Conservation (phyloP, 2,113 vertebrate genomes). For the Smithornis capensis region DNA sequence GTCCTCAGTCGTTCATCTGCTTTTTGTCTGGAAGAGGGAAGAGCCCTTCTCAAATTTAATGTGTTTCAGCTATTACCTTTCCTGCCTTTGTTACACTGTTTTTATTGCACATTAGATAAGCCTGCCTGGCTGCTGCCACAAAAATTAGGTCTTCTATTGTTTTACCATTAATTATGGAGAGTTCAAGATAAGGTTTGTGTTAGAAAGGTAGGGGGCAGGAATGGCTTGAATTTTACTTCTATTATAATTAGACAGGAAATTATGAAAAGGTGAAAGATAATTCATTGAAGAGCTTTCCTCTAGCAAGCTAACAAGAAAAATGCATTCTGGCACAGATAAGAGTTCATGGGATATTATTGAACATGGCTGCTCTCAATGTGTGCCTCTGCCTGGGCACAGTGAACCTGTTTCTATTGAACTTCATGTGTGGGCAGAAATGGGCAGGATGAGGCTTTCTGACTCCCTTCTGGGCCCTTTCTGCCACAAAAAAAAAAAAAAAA, state of each 20-base stretch:
- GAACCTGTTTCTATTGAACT: rapidly evolving
- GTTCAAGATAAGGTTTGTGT: constrained; percentile 47
- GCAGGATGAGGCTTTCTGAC: not conserved
- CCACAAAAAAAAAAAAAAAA: not conserved
- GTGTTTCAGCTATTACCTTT: not conserved
- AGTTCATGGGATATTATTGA: not conserved
- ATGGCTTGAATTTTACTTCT: constrained; percentile 6
- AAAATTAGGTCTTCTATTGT: constrained; percentile 53
- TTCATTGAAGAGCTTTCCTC: not conserved
- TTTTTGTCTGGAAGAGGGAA: not conserved
- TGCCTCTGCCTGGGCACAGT: not conserved
- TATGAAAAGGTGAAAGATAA: constrained; percentile 44
- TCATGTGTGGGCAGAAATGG: not conserved
- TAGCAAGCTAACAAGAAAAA: not conserved
- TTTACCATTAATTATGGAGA: constrained; percentile 47
- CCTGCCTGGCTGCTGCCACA: constrained; percentile 9
- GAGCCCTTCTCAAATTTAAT: not conserved
- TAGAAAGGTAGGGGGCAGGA: constrained; percentile 11
- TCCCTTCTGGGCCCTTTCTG: not conserved
- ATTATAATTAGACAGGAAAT: constrained; percentile 48
- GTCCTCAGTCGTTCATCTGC: not conserved
- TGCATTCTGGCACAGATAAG: not conserved
- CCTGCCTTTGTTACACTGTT: not conserved
- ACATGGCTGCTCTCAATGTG: not conserved
- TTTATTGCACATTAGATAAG: not conserved